phyloP scores from a whole-genome alignment of 1,140 invertebrate species.

The Daktulosphaira vitifoliae region DNA sequence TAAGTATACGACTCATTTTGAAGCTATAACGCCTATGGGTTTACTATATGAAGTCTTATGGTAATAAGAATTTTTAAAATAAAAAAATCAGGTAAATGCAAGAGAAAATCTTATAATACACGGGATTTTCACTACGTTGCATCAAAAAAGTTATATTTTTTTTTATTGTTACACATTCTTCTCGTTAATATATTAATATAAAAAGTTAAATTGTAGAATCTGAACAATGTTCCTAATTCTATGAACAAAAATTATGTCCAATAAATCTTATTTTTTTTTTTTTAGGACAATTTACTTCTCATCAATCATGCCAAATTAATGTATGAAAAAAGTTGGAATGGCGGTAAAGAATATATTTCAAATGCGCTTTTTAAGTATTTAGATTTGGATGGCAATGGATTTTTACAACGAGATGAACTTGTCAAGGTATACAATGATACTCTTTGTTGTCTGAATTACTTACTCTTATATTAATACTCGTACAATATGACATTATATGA shows the following conservation, averaged over 20 bases:
- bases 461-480: too few species aligned
- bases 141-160: too few species aligned
- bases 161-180: too few species aligned
- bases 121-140: neutral
- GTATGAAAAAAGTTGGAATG: constrained; percentile 48
- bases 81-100: neutral
- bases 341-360: constrained; percentile 62
- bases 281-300: constrained; percentile 60
- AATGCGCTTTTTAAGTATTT: constrained; percentile 72
- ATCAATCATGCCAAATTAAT: constrained; percentile 63
- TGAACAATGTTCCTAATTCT: too few species aligned
- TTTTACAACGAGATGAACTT: constrained; percentile 58
- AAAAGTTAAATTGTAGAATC: too few species aligned
- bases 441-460: too few species aligned
- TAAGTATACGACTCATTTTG: too few species aligned
- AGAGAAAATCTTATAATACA: neutral
- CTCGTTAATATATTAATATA: too few species aligned
- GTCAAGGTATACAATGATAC: constrained; percentile 48
- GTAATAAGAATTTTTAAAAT: neutral
- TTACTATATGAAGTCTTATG: constrained; percentile 14
- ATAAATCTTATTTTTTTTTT: neutral
- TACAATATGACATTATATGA: too few species aligned
- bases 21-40: too few species aligned
- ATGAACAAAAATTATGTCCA: neutral
- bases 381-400: constrained; percentile 62